phyloP scores from a whole-genome alignment of 2,797 vertebrate genomes.

The Meda fulgida region DNA sequence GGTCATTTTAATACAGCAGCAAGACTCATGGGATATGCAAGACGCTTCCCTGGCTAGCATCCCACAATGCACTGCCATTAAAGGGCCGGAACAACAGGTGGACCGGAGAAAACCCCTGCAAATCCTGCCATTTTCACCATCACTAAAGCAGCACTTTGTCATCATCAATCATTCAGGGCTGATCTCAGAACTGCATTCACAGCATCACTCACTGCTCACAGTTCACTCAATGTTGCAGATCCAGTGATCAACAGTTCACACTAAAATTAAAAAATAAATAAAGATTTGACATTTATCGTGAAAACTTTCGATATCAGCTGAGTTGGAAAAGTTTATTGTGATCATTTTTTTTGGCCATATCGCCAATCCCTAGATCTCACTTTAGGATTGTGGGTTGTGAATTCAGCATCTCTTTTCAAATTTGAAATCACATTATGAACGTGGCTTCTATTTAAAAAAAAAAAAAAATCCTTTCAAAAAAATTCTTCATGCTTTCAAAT shows the following conservation, averaged over 20 bases:
- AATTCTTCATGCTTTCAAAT: too few species aligned
- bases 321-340: too few species aligned
- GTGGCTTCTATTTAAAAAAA: too few species aligned
- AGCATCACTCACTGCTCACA: conserved; percentile 13
- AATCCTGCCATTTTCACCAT: not conserved
- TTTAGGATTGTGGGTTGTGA: not conserved
- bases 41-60: not conserved
- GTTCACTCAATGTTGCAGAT: not conserved
- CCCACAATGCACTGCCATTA: conserved; percentile 7
- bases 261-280: not conserved
- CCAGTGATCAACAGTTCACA: not conserved
- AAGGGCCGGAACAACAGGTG: not conserved
- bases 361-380: not conserved
- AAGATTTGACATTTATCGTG: not conserved
- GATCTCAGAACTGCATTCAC: conserved; percentile 1
- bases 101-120: conserved; percentile 7
- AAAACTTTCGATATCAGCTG: too few species aligned
- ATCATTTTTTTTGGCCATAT: not conserved
- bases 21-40: conserved; percentile 3
- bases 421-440: not conserved
- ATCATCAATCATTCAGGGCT: conserved; percentile 45
- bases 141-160: conserved; percentile 29
- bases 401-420: not conserved
- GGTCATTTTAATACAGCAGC: not conserved
- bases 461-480: too few species aligned